Base-by-base conservation (phyloP, 2,888 invertebrate genomes). In the Oligia strigilis region DNA sequence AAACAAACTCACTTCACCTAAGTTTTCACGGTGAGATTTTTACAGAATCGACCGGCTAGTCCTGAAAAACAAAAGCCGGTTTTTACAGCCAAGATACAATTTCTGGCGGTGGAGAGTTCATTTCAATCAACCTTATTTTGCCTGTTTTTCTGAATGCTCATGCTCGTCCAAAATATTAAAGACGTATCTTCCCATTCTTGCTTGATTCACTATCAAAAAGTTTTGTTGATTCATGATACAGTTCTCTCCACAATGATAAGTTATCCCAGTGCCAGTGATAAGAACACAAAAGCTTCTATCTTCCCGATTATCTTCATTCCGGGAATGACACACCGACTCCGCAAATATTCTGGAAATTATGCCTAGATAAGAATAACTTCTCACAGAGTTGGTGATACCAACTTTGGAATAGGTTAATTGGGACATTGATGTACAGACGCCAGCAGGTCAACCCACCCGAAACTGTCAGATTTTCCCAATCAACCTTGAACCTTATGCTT, bases 211-310 rank as follows among this genome's bases (percentile, higher is more conserved):
- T 40, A 60, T 67, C 36, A 29, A 49, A 36, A 62, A 36, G 9
- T 73, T n/a, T 62, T 58, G 70, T 62, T 13, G 13, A 40, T 40
- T 58, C 65, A 66, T 19, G 58, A 74, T 58, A 78, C 67, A 72
- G 13, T 84, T 84, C 72, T 80, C 75, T 43, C 6, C 43, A 14
- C n/a, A 9, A 19, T 71, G 87, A 86, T 83, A 86, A 86, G 71
- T n/a, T 72, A 65, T 75, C n/a, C 67, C 49, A 69, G 6, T 43
- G 86, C 67, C 49, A 69, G 6, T 43, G 86, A 87, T 87, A 88
- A 86, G 62, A 79, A 62, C 36, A 77, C 46, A 88, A 83, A 77
- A 78, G 79, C 64, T 70, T 77, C 43, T 89, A 87, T 84, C 81
- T 78, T 75, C 58, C 58, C 60, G 60, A 72, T 82, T 78, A 89